Evolutionary conservation across 2,113 vertebrate species (phyloP), one percentile per base, ranked within the genome.

Genomic region (Seriola aureovittata): DNA sequence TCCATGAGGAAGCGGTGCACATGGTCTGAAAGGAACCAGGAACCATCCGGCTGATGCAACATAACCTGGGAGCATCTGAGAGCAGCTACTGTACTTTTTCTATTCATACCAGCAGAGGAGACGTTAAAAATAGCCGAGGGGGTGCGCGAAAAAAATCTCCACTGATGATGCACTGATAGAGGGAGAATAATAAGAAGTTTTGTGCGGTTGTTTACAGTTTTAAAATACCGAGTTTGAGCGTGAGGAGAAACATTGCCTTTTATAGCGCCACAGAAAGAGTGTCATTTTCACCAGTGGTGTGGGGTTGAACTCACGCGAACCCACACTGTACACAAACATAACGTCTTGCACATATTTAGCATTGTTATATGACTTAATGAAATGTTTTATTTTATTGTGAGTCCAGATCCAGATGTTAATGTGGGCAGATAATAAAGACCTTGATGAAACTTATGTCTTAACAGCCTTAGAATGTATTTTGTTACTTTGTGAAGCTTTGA

Each of bases 21-120:
- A 71, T 85, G 67, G 57, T 19, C 16, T 7, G 21, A 25, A 16
- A 71, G 16, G n/a, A 44, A 12, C 3, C 6, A 55, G 8, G 65
- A 17, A 3, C 38, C 17, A 5, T 34, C 17, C 29, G 89, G 91
- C 89, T 92, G 91, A 92, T 88, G 91, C 89, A 92, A 91, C 57
- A 42, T 0, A 46, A 73, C 52, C n/a, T 12, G 2, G 44, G 8
- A 9, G 7, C 42, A 71, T 67, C 25, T 1, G 42, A 21, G n/a
- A 58, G 12, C 4, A 32, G 62, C 21, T 11, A 1, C 50, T 21
- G 3, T 3, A 13, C 29, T 21, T 23, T 59, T 6, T 34, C 5
- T 12, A 10, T 32, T 4, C 48, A 9, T 2, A 8, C 3, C 1
- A 25, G 13, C 13, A 5, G 6, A 38, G 38, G 38, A 38, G 4